A percentile compares a stretch with the other conserved stretches of the same genome.
phyloP scores from a whole-genome alignment of 1,140 invertebrate species.

The Popillia japonica region DNA sequence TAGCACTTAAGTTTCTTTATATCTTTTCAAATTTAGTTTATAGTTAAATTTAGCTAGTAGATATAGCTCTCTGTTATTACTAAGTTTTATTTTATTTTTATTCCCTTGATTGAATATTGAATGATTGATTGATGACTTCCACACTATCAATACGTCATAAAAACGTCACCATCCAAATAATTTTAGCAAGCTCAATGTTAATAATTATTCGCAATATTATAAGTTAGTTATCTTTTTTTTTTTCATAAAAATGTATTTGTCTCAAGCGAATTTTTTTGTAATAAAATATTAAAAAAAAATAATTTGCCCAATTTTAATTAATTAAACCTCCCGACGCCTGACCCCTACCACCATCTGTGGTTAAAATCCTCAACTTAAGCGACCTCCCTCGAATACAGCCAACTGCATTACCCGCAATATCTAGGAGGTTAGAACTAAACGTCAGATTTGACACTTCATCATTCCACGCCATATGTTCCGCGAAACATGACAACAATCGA shows the following conservation, averaged over 20 bases:
- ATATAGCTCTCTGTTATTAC: conserved; percentile 54
- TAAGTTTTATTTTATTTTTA: conserved; percentile 33
- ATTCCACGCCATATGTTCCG: not conserved
- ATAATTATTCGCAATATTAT: conserved; percentile 59
- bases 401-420: too few species aligned
- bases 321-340: too few species aligned
- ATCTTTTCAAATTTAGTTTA: conserved; percentile 51
- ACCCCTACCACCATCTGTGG: too few species aligned
- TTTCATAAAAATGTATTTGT: conserved; percentile 54
- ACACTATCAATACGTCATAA: conserved; percentile 38
- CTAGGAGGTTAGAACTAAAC: too few species aligned
- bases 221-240: conserved; percentile 56
- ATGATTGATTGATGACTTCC: conserved; percentile 37
- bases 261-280: conserved; percentile 38
- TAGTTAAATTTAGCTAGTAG: conserved; percentile 50
- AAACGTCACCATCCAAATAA: conserved; percentile 46
- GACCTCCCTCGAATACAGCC: too few species aligned
- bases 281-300: conserved; percentile 34
- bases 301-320: too few species aligned
- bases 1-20: conserved; percentile 48
- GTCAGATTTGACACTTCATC: too few species aligned
- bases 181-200: conserved; percentile 51
- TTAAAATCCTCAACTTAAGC: too few species aligned
- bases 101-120: too few species aligned
- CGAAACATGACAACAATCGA: conserved; percentile 53